Conservation (phyloP, 2,888 invertebrate genomes). For the Protophormia terraenovae region DNA sequence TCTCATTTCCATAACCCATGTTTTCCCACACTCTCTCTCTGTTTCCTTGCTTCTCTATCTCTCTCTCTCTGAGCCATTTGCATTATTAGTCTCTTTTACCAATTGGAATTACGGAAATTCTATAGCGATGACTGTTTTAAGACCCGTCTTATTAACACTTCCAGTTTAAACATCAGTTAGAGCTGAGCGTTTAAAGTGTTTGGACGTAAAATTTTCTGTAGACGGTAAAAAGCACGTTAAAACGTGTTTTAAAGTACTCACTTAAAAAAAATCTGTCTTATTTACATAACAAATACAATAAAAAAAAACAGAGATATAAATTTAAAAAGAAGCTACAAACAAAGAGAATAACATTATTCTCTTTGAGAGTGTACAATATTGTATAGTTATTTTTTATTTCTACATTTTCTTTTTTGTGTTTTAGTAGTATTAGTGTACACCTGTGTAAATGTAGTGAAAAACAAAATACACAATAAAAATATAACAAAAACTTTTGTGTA, state of each 20-base stretch:
- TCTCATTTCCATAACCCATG: background rate
- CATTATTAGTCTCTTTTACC: conserved; percentile 45
- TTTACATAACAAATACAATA: background rate
- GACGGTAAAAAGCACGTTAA: background rate
- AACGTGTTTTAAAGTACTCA: background rate
- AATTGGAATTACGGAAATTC: conserved; percentile 64
- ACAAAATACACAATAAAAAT: conserved; percentile 27
- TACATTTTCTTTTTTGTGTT: background rate
- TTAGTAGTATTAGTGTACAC: conserved; percentile 31
- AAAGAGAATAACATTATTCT: conserved; percentile 29
- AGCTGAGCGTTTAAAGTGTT: conserved; percentile 71
- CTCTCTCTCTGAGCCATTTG: background rate
- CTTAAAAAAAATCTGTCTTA: conserved; percentile 2
- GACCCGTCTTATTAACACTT: conserved; percentile 57
- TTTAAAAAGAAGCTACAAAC: background rate
- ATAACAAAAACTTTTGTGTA: conserved; percentile 8
- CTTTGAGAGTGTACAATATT: background rate
- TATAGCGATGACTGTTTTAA: conserved; percentile 42
- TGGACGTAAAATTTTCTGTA: conserved; percentile 72
- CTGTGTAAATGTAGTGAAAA: conserved; percentile 58
- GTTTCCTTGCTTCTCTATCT: background rate
- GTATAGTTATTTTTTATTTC: conserved; percentile 27
- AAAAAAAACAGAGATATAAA: background rate
- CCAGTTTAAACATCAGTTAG: conserved; percentile 74
- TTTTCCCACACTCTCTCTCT: background rate